Evolutionary conservation across 2,113 vertebrate species (phyloP).

Genomic region (Addax nasomaculatus): DNA sequence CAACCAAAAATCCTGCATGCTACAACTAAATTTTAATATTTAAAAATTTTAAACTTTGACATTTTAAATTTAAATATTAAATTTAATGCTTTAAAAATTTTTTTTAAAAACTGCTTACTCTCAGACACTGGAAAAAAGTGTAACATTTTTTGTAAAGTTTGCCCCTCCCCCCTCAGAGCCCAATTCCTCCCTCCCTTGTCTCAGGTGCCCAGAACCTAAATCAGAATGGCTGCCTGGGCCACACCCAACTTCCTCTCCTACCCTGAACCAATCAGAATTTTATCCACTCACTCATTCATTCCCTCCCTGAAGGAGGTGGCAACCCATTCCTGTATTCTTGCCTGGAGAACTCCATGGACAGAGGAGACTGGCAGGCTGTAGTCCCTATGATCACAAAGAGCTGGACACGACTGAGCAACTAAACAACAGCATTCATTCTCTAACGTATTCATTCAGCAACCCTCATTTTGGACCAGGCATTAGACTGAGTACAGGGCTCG

Average conservation of each 20-base stretch:
- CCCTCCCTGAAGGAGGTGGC: neutral
- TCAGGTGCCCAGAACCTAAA: neutral
- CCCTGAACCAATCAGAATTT: neutral
- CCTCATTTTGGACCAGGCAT: neutral
- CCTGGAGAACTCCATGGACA: neutral
- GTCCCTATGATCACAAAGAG: neutral
- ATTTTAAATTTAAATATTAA: neutral
- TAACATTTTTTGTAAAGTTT: neutral
- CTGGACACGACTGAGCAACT: neutral
- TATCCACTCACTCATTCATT: neutral
- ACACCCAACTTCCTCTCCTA: neutral
- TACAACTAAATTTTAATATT: neutral
- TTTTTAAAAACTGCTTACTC: neutral
- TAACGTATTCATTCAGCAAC: neutral
- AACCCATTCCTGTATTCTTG: neutral
- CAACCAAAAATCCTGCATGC: neutral
- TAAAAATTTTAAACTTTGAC: neutral
- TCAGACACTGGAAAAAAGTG: neutral
- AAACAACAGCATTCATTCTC: neutral
- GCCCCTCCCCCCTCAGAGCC: neutral
- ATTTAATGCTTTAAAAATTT: neutral
- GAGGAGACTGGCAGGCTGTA: neutral
- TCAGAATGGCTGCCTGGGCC: neutral
- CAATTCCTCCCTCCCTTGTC: neutral
- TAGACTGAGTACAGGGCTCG: neutral